Evolutionary conservation across 2,888 invertebrate genomes (phyloP), one percentile per base, ranked within the genome.

Genomic region (Heteromyza rotundicornis): DNA sequence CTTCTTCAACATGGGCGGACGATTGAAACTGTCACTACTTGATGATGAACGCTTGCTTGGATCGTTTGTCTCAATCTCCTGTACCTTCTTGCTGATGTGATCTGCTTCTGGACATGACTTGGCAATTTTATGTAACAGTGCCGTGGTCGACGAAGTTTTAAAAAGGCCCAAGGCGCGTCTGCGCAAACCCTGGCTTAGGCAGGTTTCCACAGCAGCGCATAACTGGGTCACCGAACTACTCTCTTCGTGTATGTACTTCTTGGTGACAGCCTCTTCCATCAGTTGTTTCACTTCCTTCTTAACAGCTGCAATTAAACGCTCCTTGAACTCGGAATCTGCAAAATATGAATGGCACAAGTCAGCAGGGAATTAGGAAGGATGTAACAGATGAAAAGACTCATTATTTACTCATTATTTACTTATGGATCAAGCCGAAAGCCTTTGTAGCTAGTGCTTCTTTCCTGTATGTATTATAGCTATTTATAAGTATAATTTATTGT

Each of bases 191-290:
- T 90, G 90, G 20, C 90, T 90, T 53, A 96, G 86, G 77, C 96
- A 96, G 1, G 92, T 89, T 80, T 96, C 96, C 1, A 96, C 95
- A 0, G 95, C 92, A 22, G 91, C 94, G 80, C 96, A 96, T 12
- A 97, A 85, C 0, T 95, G 90, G 12, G 92, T 95, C 55, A 97
- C 94, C 53, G 92, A 91, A 62, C 94, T 92, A 76, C 95, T 95
- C 74, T 96, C 95, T 84, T 96, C 95, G 80, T 96, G 94, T 7
- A 97, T 92, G 80, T 92, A 95, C 83, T 95, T 95, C 68, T 92
- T 88, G 14, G 95, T 96, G 14, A 96, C 96, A 17, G 96, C 94
- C 81, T 97, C 96, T 85, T 96, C 96, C 96, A 97, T 97, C 60
- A 97, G 89, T 83, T 95, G 94, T 81, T 97, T 97, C 59, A 96